Evolutionary conservation across 2,797 vertebrate species (phyloP).

Genomic region (Meda fulgida): DNA sequence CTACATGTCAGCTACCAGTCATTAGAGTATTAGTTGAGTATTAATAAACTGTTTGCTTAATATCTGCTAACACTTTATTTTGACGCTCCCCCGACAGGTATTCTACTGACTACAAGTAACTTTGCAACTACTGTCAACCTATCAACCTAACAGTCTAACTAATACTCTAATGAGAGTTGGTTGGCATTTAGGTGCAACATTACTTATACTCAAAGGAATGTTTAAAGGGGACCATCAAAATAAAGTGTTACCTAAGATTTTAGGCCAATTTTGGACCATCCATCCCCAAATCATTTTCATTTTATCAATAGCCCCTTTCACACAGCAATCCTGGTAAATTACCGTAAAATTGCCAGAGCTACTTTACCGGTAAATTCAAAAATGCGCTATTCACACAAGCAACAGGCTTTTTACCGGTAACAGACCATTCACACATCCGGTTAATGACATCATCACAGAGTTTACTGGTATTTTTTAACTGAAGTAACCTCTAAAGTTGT

Average conservation of each 20-base stretch:
- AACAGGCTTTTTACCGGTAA: too few species aligned
- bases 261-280: neutral
- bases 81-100: too few species aligned
- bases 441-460: too few species aligned
- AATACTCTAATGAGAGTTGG: neutral
- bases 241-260: neutral
- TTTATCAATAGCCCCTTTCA: neutral
- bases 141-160: neutral
- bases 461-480: too few species aligned
- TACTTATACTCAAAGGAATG: neutral
- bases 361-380: too few species aligned
- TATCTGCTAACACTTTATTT: too few species aligned
- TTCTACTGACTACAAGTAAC: neutral
- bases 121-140: neutral
- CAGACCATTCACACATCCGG: too few species aligned
- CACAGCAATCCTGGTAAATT: too few species aligned
- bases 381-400: too few species aligned
- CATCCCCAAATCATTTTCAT: neutral
- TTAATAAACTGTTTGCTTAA: neutral
- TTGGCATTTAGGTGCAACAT: neutral
- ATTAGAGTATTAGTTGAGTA: neutral
- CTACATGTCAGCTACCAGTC: too few species aligned
- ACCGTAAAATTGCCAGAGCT: too few species aligned
- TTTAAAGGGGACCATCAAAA: neutral
- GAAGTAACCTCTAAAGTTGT: too few species aligned